Evolutionary conservation across 1,140 invertebrate genomes (phyloP), one percentile per base, ranked within the genome.

Genomic region (Zelostemma sp.): DNA sequence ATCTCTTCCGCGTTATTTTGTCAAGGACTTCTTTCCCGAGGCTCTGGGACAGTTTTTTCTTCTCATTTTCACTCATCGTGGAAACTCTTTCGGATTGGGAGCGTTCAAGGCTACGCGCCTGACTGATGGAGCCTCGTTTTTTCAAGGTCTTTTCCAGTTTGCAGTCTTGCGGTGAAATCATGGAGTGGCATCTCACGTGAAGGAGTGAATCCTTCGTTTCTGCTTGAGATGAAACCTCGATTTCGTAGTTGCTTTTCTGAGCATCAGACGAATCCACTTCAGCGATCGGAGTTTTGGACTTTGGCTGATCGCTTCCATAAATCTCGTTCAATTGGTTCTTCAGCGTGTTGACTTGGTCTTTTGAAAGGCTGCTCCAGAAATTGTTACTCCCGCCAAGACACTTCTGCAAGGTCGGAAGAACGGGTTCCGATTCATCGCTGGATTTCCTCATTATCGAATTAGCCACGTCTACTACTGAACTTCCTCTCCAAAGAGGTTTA

Each of bases 261-360:
- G 6, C 6, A 11, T 6, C 15, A n/a, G 0, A 16, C 17, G 6
- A 15, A 6, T 60, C 33, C 14, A 11, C n/a, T 41, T 63, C 15
- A 16, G 45, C 14, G 15, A 15, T 8, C 14, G 12, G 0, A 9
- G 6, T 33, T 66, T 63, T 41, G 38, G 65, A 63, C 51, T 77
- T 83, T 17, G 77, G 76, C 8, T 81, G 67, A 33, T 88, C 89
- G 72, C 87, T 91, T 19, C 91, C 90, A 62, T 95, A 95, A 38
- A 95, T 95, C 68, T 94, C 92, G 67, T 91, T 92, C 3, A 95
- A 77, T 73, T 95, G 93, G 74, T 89, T 90, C 79, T 94, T 94
- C 25, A 95, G 86, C 16, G 91, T 91, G 73, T 90, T 92, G 0
- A 95, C 91, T 84, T 95, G 93, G 69, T 95, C 93, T 81, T 92